Percentiles rank a stretch among this genome's conserved stretches.
phyloP scores from a whole-genome alignment of 2,888 invertebrate genomes.

The Seira ritae region DNA sequence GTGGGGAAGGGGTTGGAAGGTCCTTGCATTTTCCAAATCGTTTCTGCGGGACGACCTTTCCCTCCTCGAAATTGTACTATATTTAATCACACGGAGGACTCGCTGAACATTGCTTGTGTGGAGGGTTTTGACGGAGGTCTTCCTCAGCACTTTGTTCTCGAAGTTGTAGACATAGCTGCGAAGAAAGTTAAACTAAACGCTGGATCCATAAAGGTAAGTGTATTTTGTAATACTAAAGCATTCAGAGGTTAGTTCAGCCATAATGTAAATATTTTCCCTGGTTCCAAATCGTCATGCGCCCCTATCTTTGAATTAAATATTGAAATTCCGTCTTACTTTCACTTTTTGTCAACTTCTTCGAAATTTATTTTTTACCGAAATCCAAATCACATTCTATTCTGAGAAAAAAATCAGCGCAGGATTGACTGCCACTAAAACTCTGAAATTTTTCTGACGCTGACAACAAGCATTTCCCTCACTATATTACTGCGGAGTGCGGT shows the following conservation, averaged over 20 bases:
- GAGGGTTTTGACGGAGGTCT: conserved; percentile 86
- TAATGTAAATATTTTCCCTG: too few relatives aligned
- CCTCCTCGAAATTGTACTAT: conserved; percentile 92
- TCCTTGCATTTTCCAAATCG: conserved; percentile 76
- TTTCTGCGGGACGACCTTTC: conserved; percentile 85
- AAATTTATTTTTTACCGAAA: not conserved
- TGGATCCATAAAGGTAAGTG: conserved; percentile 75
- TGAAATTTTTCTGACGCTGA: too few relatives aligned
- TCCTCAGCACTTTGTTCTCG: conserved; percentile 90
- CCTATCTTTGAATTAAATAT: too few relatives aligned
- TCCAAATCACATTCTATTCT: not conserved
- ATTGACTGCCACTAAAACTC: too few relatives aligned
- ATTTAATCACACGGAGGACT: conserved; percentile 90
- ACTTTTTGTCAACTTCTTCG: too few relatives aligned
- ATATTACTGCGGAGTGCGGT: too few relatives aligned
- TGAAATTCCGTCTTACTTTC: too few relatives aligned
- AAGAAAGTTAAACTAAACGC: conserved; percentile 82
- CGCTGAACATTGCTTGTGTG: conserved; percentile 89
- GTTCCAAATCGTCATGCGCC: too few relatives aligned
- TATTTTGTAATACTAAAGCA: too few relatives aligned
- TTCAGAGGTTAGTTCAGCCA: too few relatives aligned
- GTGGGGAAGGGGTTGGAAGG: conserved; percentile 80
- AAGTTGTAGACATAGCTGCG: conserved; percentile 84
- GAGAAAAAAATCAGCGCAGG: too few relatives aligned
- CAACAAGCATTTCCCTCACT: too few relatives aligned